phyloP scores from a whole-genome alignment of 2,113 vertebrate genomes.

The Anarrhichthys ocellatus region DNA sequence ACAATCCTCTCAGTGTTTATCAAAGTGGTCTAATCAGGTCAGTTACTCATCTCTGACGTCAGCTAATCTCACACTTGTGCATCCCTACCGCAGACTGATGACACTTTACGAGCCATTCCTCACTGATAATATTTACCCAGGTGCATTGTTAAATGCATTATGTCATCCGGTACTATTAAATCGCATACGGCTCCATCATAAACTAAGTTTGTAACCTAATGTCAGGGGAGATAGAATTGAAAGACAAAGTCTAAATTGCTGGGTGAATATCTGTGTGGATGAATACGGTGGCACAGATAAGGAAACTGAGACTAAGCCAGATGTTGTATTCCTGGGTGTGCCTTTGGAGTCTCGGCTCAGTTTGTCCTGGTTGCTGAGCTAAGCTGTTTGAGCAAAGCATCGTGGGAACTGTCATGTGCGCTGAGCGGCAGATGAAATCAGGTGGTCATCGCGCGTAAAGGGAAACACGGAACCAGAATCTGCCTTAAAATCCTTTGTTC shows the following conservation, averaged over 20 bases:
- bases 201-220: constrained; percentile 62
- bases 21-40: constrained; percentile 80
- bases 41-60: constrained; percentile 76
- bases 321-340: constrained; percentile 82
- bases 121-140: constrained; percentile 71
- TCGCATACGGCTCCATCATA: constrained; percentile 62
- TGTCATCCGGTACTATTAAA: constrained; percentile 67
- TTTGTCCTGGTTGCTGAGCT: constrained; percentile 83
- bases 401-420: constrained; percentile 79
- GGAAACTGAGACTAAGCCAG: constrained; percentile 77
- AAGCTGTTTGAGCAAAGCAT: constrained; percentile 83
- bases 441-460: constrained; percentile 78
- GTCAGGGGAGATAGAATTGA: constrained; percentile 46
- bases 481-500: constrained; percentile 79
- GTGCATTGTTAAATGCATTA: constrained; percentile 75
- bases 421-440: constrained; percentile 85
- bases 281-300: constrained; percentile 76
- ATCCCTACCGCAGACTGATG: constrained; percentile 66
- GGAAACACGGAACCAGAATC: constrained; percentile 72
- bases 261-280: constrained; percentile 64
- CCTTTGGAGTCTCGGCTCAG: constrained; percentile 52
- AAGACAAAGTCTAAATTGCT: constrained; percentile 60
- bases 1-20: constrained; percentile 71
- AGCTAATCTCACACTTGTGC: constrained; percentile 72
- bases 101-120: constrained; percentile 73